Evolutionary conservation across 1,140 invertebrate species (phyloP), one percentile per base, ranked within the genome.

Genomic region (Homalodisca vitripennis): DNA sequence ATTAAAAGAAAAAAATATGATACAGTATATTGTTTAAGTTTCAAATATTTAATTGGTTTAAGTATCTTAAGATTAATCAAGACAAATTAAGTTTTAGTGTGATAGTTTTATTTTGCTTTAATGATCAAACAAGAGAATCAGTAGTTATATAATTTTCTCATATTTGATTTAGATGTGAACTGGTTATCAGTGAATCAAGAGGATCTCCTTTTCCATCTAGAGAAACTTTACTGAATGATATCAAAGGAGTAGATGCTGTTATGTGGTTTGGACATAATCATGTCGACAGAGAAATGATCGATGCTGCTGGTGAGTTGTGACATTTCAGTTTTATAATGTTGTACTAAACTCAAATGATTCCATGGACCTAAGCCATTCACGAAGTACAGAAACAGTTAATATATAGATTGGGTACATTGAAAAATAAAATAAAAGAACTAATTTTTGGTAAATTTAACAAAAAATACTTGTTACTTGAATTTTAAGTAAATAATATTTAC

Each of bases 381-480:
- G n/a, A n/a, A n/a, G n/a, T n/a, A n/a, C n/a, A n/a, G n/a, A n/a
- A n/a, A n/a, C n/a, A n/a, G n/a, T 41, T 41, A 41, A 41, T 10
- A 10, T 6, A 6, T 41, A 41, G 17, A 41, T 17, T 41, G 6
- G 34, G 17, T 10, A 17, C 6, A 10, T 17, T 41, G 6, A 10
- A 10, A 17, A 10, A 6, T 41, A 6, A 10, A 6, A 41, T 41
- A 10, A 41, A 6, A 10, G 34, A 6, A 41, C 6, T 17, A 17
- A 41, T 17, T 17, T 41, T 6, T 41, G 34, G 17, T 13, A 10
- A 57, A 20, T 57, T 13, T 27, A 63, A 60, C 32, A n/a, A 66
- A 20, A 67, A 74, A 20, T 70, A 41, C 6, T 17, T 53, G 12
- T 24, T n/a, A n/a, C n/a, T n/a, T n/a, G n/a, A n/a, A n/a, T n/a